A percentile compares a stretch with the other conserved stretches of the same genome.
Conservation (phyloP, 1,140 invertebrate species). For the Aphelinus certus region DNA sequence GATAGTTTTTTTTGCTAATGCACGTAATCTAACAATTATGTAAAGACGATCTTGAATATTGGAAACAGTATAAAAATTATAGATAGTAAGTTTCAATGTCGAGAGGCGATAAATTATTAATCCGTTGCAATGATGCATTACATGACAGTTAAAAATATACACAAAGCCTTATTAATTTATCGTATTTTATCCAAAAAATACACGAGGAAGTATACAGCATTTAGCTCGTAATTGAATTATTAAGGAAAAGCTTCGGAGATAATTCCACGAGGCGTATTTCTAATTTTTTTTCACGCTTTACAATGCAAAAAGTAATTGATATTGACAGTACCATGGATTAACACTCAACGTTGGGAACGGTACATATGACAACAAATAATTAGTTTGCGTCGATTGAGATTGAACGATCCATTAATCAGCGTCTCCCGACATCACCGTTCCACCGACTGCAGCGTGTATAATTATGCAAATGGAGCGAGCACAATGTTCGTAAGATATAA, state of each 20-base stretch:
- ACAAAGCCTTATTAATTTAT: slow-evolving; percentile 9
- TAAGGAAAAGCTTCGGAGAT: too few species aligned
- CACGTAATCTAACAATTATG: slow-evolving; percentile 27
- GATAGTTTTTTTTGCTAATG: slow-evolving; percentile 9
- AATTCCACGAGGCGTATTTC: too few species aligned
- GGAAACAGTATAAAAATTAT: slow-evolving; percentile 18
- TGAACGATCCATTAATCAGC: slow-evolving; percentile 22
- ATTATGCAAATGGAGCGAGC: slow-evolving; percentile 21
- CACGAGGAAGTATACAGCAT: too few species aligned
- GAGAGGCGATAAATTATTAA: slow-evolving; percentile 21
- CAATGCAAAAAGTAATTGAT: too few species aligned
- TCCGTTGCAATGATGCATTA: slow-evolving; percentile 11
- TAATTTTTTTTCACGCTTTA: too few species aligned
- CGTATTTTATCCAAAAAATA: too few species aligned
- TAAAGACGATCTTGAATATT: slow-evolving; percentile 26
- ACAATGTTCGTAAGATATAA: slow-evolving; percentile 8
- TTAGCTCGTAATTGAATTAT: too few species aligned
- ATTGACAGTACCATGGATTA: too few species aligned
- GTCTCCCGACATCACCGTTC: slow-evolving; percentile 12
- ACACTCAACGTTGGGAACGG: too few species aligned
- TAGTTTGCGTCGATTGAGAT: slow-evolving; percentile 11
- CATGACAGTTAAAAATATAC: not conserved
- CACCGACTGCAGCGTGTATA: not conserved
- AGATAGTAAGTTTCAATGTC: slow-evolving; percentile 26
- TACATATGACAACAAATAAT: not conserved